These are phyloP conservation scores for Pseudochaenichthys georgianus DNA, from an alignment of 2,797 vertebrate species.

Conservation along the genomic window DNA sequence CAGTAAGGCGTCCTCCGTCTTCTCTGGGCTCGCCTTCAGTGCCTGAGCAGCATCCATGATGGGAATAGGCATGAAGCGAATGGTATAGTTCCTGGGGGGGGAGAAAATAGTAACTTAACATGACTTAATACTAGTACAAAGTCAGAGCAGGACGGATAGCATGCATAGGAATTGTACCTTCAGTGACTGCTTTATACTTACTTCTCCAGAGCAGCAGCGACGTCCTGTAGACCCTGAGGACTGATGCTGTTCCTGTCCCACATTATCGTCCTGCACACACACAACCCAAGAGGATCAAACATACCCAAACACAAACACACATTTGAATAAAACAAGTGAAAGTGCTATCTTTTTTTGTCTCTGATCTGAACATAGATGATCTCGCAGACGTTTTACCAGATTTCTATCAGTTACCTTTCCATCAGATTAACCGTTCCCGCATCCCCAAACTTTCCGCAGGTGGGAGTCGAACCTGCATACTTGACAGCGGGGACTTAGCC, in stretches of 20 bases:
- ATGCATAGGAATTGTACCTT: neutral
- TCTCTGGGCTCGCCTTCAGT: constrained; percentile 94
- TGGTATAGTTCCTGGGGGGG: constrained; percentile 91
- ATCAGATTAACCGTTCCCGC: too few species aligned
- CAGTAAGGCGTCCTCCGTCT: constrained; percentile 94
- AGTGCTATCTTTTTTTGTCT: too few species aligned
- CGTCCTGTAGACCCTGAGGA: constrained; percentile 95
- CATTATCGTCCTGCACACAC: constrained; percentile 89
- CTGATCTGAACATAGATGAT: too few species aligned
- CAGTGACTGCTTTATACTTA: constrained; percentile 73
- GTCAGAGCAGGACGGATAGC: rapidly evolving
- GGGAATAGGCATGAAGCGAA: constrained; percentile 97
- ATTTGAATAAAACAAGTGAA: neutral
- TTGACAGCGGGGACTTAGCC: too few species aligned
- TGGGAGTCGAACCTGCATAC: too few species aligned
- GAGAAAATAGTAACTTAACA: neutral
- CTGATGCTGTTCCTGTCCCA: constrained; percentile 97
- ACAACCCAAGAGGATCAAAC: too few species aligned
- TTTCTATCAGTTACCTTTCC: too few species aligned
- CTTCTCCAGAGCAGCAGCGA: constrained; percentile 96
- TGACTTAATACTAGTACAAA: neutral
- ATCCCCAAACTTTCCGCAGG: too few species aligned
- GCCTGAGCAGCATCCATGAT: constrained; percentile 97
- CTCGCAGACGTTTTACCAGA: too few species aligned
- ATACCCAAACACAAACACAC: neutral